Conservation (phyloP, 2,888 invertebrate species). For the Steromphala cineraria region DNA sequence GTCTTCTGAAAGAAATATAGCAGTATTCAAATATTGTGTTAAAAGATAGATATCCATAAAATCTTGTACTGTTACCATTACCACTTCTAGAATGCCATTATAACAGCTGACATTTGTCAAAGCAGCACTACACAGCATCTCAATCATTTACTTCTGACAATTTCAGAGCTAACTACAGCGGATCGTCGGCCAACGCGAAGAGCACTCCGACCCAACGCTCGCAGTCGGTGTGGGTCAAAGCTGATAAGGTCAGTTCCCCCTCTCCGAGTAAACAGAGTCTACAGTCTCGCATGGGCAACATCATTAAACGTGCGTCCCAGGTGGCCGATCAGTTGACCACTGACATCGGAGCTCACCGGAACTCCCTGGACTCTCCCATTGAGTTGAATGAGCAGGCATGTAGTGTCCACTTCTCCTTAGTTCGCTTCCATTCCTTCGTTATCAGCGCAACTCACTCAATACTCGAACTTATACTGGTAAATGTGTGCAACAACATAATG, state of each 20-base stretch:
- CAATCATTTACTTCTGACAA: neutral
- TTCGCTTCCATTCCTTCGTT: slow-evolving; percentile 26
- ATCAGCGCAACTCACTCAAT: neutral
- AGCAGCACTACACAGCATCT: neutral
- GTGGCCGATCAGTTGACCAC: slow-evolving; percentile 47
- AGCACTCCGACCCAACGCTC: slow-evolving; percentile 35
- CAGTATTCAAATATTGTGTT: too few species aligned
- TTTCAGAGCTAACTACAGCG: slow-evolving; percentile 33
- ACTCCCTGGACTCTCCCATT: slow-evolving; percentile 65
- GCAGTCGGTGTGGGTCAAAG: slow-evolving; percentile 61
- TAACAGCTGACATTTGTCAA: too few species aligned
- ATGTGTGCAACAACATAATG: too few species aligned
- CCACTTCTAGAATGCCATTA: too few species aligned
- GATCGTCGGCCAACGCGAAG: slow-evolving; percentile 24
- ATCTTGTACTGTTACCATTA: too few species aligned
- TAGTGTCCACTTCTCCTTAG: slow-evolving; percentile 36
- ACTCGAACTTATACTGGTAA: neutral
- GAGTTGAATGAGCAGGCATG: slow-evolving; percentile 85
- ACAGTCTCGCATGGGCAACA: slow-evolving; percentile 46
- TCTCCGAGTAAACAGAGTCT: slow-evolving; percentile 38
- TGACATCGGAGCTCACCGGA: slow-evolving; percentile 45
- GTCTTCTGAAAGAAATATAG: too few species aligned
- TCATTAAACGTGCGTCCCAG: slow-evolving; percentile 56
- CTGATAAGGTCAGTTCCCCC: slow-evolving; percentile 44
- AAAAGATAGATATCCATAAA: too few species aligned